Base-by-base conservation (phyloP, 2,888 invertebrate species). In the Caenorhabditis uteleia region DNA sequence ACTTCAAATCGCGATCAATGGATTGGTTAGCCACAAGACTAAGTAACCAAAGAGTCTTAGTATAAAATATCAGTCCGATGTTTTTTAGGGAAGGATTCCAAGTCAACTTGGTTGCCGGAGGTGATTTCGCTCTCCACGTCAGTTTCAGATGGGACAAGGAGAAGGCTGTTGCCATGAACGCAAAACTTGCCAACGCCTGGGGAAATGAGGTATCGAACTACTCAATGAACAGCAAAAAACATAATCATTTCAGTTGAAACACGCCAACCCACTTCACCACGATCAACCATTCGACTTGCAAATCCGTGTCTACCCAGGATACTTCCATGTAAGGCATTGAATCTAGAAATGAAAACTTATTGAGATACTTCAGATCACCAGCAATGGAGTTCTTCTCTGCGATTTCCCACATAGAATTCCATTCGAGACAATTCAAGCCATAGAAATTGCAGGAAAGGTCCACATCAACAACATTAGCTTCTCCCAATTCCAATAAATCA, bases 381-480 rank as follows among this genome's bases (percentile, higher is more conserved):
- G 40, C 38, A 64, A 64, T 48, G 62, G 62, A 36, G 53, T 64
- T 21, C 53, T 64, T 26, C 51, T 64, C 25, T 56, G 26, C 5
- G 62, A 64, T 31, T 64, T 57, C 57, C 62, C 62, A 48, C 62
- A 64, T 29, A 51, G 62, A 42, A 21, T 57, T 53, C 57, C 56
- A 44, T 57, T 53, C 49, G 57, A 64, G 27, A 25, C 27, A 25
- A 57, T 57, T 16, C 53, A 53, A 44, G 62, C 62, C 3, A 53
- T 64, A 23, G 26, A 38, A 3, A 29, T 64, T 29, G 62, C 57
- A 2, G 62, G 62, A 48, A 49, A 64, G 14, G 62, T 64, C 14
- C 43, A 53, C 21, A 57, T 64, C 33, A 49, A 36, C 47, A 48
- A 43, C 36, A 47, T 64, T 29, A 16, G 18, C 3, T 64, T 57